Conservation (phyloP, 2,113 vertebrate species). For the Eudyptes chrysolophus region DNA sequence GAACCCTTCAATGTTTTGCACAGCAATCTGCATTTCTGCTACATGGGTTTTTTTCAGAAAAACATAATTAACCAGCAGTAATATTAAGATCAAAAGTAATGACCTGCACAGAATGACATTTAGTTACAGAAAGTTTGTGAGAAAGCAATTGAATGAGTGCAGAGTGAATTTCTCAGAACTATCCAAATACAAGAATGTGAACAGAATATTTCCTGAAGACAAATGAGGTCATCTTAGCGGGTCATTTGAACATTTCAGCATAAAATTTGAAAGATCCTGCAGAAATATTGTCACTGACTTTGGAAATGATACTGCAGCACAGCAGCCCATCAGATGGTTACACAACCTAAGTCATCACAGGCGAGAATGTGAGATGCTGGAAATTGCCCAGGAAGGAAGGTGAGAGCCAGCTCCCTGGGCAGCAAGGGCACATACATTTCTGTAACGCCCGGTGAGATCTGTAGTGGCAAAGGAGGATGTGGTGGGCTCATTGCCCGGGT, state of each 20-base stretch:
- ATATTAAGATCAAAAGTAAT: background rate
- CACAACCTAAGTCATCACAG: background rate
- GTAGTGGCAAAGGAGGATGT: background rate
- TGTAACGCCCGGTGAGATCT: background rate
- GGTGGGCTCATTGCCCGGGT: background rate
- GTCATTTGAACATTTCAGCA: conserved; percentile 4
- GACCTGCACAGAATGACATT: background rate
- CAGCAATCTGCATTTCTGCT: background rate
- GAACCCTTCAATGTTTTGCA: background rate
- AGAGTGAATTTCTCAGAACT: background rate
- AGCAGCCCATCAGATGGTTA: background rate
- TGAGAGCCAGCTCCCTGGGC: background rate
- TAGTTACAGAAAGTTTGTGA: background rate
- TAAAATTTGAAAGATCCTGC: background rate
- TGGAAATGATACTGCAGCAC: background rate
- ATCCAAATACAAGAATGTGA: background rate
- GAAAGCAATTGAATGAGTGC: background rate
- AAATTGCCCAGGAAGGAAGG: background rate
- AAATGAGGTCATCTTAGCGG: conserved; percentile 26
- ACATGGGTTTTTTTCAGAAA: background rate
- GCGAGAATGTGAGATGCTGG: background rate
- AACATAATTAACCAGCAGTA: background rate
- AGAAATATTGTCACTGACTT: background rate
- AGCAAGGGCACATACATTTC: accelerated
- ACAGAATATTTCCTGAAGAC: conserved; percentile 14